Percentiles rank a stretch among this genome's conserved stretches.
Evolutionary conservation across 2,888 invertebrate species (phyloP).

Genomic region (Drosophila meridiana): DNA sequence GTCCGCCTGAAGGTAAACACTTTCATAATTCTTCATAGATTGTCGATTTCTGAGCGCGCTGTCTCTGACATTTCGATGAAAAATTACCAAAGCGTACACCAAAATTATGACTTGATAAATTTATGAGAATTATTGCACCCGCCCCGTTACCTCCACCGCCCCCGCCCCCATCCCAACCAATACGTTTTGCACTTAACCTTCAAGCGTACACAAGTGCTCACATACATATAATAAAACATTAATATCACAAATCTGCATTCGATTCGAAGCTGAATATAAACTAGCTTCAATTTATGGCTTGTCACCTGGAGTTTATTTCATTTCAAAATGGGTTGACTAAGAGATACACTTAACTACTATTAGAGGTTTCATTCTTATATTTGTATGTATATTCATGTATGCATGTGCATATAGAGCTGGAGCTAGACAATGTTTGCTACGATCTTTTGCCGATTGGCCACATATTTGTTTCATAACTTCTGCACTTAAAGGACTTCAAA

Average conservation of each 20-base stretch:
- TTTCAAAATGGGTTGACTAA: not conserved
- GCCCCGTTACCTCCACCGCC: too few species aligned
- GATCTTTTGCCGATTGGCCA: too few species aligned
- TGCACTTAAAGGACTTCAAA: too few species aligned
- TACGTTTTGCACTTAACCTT: constrained; percentile 8
- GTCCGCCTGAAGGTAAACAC: constrained; percentile 61
- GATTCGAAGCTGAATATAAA: not conserved
- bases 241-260: not conserved
- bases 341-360: not conserved
- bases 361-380: too few species aligned
- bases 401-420: too few species aligned
- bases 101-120: constrained; percentile 56
- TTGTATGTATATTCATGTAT: too few species aligned
- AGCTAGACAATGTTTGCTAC: too few species aligned
- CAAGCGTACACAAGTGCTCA: too few species aligned
- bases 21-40: constrained; percentile 62
- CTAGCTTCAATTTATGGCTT: not conserved
- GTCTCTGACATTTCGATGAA: constrained; percentile 56
- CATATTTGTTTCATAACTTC: too few species aligned
- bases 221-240: not conserved
- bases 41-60: constrained; percentile 54
- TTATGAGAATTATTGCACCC: constrained; percentile 33
- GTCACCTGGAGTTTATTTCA: not conserved
- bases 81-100: constrained; percentile 44
- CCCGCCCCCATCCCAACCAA: not conserved